Conservation (phyloP, 37 sponge, comb jelly and placozoan species). For the Mnemiopsis leidyi region DNA sequence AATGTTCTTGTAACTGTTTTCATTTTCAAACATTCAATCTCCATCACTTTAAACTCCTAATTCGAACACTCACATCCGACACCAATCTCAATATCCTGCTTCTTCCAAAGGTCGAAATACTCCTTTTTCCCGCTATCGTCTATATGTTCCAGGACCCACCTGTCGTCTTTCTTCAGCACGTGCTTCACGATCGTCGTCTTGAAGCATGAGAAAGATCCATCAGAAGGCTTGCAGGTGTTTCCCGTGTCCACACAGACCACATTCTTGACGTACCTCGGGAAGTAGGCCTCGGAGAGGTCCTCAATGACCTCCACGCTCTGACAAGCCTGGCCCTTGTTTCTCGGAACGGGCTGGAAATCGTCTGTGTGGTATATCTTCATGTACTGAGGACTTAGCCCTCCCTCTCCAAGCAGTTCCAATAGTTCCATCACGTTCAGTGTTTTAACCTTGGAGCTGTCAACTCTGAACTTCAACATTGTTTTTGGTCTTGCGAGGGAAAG, state of each 20-base stretch:
- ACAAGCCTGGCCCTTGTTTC: slow-evolving; percentile 14
- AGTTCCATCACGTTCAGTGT: not conserved
- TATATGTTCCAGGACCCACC: not conserved
- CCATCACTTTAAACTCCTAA: no score
- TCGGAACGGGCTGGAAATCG: not conserved
- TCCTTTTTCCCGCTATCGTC: not conserved
- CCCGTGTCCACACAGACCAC: not conserved
- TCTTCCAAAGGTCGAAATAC: slow-evolving; percentile 46
- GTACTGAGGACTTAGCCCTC: not conserved
- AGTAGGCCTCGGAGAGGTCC: slow-evolving; percentile 34
- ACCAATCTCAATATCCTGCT: not conserved
- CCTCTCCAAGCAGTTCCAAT: not conserved
- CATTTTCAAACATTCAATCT: no score
- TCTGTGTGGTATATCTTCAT: slow-evolving; percentile 3
- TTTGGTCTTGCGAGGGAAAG: not conserved
- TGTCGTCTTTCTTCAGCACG: slow-evolving; percentile 10
- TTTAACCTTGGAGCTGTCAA: not conserved
- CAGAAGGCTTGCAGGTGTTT: slow-evolving; percentile 16
- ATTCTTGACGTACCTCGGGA: not conserved
- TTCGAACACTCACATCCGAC: slow-evolving; percentile 61
- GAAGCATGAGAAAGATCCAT: not conserved
- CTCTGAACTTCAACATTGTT: not conserved
- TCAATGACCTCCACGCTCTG: not conserved
- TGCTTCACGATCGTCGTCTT: slow-evolving; percentile 58
- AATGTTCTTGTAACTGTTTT: no score